phyloP scores from a whole-genome alignment of 2,888 invertebrate species.

The Caenorhabditis afra region DNA sequence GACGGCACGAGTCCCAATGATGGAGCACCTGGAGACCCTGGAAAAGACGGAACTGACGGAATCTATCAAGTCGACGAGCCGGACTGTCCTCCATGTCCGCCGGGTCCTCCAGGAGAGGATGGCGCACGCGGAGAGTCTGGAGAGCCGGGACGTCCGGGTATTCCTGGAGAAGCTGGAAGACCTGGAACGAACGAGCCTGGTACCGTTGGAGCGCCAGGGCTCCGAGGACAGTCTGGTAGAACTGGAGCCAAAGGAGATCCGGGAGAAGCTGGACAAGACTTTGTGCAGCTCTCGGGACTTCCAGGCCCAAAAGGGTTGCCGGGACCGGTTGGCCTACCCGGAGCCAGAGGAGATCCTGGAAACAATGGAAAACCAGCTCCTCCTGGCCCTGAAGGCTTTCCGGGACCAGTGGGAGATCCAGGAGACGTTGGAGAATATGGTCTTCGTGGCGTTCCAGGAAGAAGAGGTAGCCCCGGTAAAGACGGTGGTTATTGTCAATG shows the following conservation, averaged over 20 bases:
- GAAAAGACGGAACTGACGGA: slow-evolving; percentile 66
- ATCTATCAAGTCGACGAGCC: slow-evolving; percentile 65
- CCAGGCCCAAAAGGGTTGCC: slow-evolving; percentile 61
- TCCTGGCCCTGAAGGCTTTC: slow-evolving; percentile 62
- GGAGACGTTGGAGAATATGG: slow-evolving; percentile 68
- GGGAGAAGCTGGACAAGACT: slow-evolving; percentile 69
- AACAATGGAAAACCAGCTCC: slow-evolving; percentile 66
- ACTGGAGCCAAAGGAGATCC: slow-evolving; percentile 56
- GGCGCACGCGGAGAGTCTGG: slow-evolving; percentile 61
- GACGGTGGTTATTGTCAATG: slow-evolving; percentile 71
- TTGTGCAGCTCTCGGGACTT: slow-evolving; percentile 61
- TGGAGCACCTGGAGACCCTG: slow-evolving; percentile 57
- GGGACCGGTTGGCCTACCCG: slow-evolving; percentile 62
- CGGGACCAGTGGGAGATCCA: slow-evolving; percentile 62
- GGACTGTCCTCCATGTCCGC: slow-evolving; percentile 66
- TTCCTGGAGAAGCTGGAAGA: slow-evolving; percentile 59
- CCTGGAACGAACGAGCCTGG: slow-evolving; percentile 66
- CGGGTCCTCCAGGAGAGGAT: slow-evolving; percentile 64
- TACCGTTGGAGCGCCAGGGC: slow-evolving; percentile 57
- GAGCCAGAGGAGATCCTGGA: slow-evolving; percentile 65
- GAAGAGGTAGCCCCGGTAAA: slow-evolving; percentile 64
- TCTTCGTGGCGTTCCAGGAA: slow-evolving; percentile 61
- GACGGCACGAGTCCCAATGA: slow-evolving; percentile 64
- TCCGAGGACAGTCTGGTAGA: slow-evolving; percentile 62
- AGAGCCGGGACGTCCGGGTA: slow-evolving; percentile 60